These are phyloP conservation scores for Triplophysa tibetana DNA, from an alignment of 2,113 vertebrate species.

Conservation along the genomic window DNA sequence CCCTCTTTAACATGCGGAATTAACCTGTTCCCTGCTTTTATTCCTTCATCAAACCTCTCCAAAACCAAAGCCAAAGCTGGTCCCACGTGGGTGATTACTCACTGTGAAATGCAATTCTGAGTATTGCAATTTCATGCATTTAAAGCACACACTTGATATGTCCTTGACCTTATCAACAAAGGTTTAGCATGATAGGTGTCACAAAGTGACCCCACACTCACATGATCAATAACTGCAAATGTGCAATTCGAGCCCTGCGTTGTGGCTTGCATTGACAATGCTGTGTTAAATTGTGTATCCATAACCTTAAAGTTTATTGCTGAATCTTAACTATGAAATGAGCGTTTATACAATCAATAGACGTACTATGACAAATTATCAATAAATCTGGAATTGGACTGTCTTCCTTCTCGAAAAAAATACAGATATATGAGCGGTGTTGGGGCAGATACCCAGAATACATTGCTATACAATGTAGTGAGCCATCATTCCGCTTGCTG, in stretches of 20 bases:
- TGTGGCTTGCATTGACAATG: conserved; percentile 11
- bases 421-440: background rate
- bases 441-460: background rate
- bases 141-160: conserved; percentile 68
- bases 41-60: conserved; percentile 35
- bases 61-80: background rate
- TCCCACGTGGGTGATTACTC: conserved; percentile 55
- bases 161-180: conserved; percentile 55
- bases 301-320: background rate
- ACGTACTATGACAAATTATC: background rate
- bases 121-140: conserved; percentile 67
- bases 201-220: conserved; percentile 40
- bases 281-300: background rate
- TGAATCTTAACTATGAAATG: background rate
- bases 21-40: conserved; percentile 31
- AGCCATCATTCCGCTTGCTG: background rate
- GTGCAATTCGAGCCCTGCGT: background rate
- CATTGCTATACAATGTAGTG: background rate
- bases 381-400: background rate
- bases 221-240: conserved; percentile 54
- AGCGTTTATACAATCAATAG: background rate
- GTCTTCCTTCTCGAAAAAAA: no score
- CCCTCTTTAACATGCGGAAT: background rate
- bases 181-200: conserved; percentile 39
- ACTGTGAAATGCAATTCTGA: conserved; percentile 56